Base-by-base conservation (phyloP, 2,113 vertebrate genomes). In the Xenopus borealis region DNA sequence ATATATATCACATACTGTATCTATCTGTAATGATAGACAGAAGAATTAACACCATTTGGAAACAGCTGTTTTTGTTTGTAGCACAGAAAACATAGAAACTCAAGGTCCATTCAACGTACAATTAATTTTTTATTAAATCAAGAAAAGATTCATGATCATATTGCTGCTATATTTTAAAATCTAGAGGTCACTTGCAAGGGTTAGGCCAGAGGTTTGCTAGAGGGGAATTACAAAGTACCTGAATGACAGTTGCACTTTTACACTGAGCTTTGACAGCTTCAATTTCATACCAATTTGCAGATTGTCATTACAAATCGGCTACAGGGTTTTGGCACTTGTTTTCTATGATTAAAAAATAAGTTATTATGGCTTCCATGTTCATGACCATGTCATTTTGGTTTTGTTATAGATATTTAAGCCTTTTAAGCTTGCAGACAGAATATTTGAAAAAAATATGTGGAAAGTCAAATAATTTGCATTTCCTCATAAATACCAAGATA, bases 201-300 rank as follows among this genome's bases (percentile, higher is more conserved):
- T 64, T 27, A 66, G 72, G 64, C 14, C 72, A 61, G 64, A 67
- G 64, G 72, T 61, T 75, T 75, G 72, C 72, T 65, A 67, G 11
- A 61, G 64, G 72, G 27, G 6, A 59, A 65, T 59, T 30, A 46
- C 16, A 55, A 58, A 68, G 58, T 66, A 75, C 65, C 66, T 75
- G 64, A 68, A 68, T 75, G 65, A 75, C 72, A 62, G 59, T 67
- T 75, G 65, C 72, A 75, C 65, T 75, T 68, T 62, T 68, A 75
- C 65, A 75, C 47, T 68, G 65, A 62, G 64, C 55, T 67, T 61
- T 75, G 72, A 75, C 72, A 75, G 72, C 55, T 75, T 44, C 72
- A 75, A 75, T 75, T 68, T 75, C 72, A 75, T 75, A 75, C 72
- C 55, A 75, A 75, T 75, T 75, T 75, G 65, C 55, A 75, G 72